Conservation (phyloP, 2,888 invertebrate species). For the Heliconius aoede region DNA sequence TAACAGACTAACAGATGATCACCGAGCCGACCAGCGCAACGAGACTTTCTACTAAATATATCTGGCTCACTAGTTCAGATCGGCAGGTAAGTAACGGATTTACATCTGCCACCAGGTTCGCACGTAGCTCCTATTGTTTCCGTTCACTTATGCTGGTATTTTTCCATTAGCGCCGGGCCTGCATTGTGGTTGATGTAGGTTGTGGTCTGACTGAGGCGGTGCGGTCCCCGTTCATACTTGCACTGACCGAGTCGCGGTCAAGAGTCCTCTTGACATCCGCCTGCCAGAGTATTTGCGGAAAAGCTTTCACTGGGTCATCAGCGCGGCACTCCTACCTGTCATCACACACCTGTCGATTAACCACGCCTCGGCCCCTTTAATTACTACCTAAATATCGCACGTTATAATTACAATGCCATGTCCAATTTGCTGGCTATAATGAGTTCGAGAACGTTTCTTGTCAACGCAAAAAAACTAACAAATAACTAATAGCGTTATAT, state of each 20-base stretch:
- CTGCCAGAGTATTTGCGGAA: constrained; percentile 48
- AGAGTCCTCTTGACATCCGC: constrained; percentile 55
- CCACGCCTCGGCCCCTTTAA: constrained; percentile 60
- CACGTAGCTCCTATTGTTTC: constrained; percentile 70
- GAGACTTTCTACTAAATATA: constrained; percentile 55
- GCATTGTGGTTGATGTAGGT: constrained; percentile 65
- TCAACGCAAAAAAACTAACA: constrained; percentile 65
- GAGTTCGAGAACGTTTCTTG: constrained; percentile 68
- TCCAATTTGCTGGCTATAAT: constrained; percentile 75
- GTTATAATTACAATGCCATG: constrained; percentile 69
- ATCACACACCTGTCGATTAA: constrained; percentile 57
- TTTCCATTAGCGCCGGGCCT: constrained; percentile 63
- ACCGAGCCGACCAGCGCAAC: constrained; percentile 46
- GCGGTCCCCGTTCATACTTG: constrained; percentile 53
- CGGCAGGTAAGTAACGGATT: constrained; percentile 64
- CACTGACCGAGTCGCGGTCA: constrained; percentile 60
- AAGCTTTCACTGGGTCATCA: constrained; percentile 57
- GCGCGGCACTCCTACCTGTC: constrained; percentile 49
- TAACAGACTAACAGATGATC: constrained; percentile 36
- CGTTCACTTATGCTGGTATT: constrained; percentile 63
- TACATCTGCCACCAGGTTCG: constrained; percentile 70
- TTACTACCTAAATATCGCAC: constrained; percentile 71
- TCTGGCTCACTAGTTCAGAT: constrained; percentile 53
- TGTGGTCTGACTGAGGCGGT: constrained; percentile 59
- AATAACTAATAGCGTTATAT: constrained; percentile 77